These are phyloP conservation scores for Euplagia quadripunctaria DNA, from an alignment of 2,888 invertebrate species.

Conservation along the genomic window DNA sequence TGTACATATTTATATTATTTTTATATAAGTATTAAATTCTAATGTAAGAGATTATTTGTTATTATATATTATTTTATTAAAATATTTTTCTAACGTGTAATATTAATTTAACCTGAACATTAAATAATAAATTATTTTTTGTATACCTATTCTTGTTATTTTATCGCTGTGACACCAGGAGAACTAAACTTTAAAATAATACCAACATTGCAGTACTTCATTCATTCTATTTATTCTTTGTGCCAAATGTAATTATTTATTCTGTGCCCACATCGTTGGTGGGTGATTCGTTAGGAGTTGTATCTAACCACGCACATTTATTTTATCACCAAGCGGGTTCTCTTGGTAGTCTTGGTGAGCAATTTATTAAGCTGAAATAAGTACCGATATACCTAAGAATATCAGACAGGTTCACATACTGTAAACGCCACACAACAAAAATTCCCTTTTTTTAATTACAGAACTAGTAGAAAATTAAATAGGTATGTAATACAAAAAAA, in stretches of 20 bases:
- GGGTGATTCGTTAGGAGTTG: too few relatives aligned
- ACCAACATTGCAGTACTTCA: background rate
- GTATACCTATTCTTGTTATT: constrained; percentile 16
- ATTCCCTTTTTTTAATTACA: too few relatives aligned
- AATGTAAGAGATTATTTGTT: constrained; percentile 19
- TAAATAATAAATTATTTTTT: constrained; percentile 36
- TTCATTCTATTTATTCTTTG: background rate
- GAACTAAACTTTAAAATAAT: background rate
- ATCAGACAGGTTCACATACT: too few relatives aligned
- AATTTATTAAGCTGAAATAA: too few relatives aligned
- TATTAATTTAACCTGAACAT: constrained; percentile 10
- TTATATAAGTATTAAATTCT: constrained; percentile 6
- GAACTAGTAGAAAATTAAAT: too few relatives aligned
- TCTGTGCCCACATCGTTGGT: too few relatives aligned
- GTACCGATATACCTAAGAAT: too few relatives aligned
- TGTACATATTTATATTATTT: constrained; percentile 12
- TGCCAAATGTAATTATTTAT: background rate
- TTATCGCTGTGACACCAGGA: background rate
- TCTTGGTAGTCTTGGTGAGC: too few relatives aligned
- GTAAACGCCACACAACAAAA: too few relatives aligned
- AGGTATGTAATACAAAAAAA: too few relatives aligned
- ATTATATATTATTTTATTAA: constrained; percentile 23
- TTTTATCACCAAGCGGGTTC: too few relatives aligned
- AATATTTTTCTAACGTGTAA: constrained; percentile 13
- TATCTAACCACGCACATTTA: too few relatives aligned